phyloP scores from a whole-genome alignment of 1,140 invertebrate species.

The Drosophila suzukii region DNA sequence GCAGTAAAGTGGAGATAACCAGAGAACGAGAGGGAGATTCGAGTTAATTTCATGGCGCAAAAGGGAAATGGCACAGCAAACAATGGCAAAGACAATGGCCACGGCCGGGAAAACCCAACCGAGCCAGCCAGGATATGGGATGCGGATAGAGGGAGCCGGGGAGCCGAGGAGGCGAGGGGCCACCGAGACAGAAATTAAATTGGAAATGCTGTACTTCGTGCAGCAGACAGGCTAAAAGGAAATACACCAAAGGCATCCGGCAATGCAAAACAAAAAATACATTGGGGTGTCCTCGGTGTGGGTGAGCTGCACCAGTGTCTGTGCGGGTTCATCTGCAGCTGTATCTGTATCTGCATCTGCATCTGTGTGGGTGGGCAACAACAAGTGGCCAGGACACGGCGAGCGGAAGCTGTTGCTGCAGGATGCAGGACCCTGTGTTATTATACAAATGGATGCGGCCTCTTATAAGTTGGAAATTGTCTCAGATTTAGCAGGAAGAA shows the following conservation, averaged over 20 bases:
- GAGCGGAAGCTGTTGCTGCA: conserved; percentile 63
- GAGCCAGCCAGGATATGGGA: conserved; percentile 22
- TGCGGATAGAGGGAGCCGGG: neutral
- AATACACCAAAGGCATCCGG: conserved; percentile 72
- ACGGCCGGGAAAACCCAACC: conserved; percentile 51
- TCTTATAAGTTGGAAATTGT: conserved; percentile 77
- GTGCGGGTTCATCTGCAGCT: neutral
- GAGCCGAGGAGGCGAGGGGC: neutral
- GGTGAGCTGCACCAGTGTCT: no score
- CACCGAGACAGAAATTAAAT: conserved; percentile 77
- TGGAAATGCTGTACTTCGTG: conserved; percentile 74
- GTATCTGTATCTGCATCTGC: neutral
- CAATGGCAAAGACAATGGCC: conserved; percentile 77
- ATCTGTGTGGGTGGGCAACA: conserved; percentile 47
- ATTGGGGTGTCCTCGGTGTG: neutral
- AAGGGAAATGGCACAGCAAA: conserved; percentile 77
- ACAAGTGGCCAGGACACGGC: conserved; percentile 71
- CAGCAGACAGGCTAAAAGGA: conserved; percentile 71
- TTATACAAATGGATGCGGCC: conserved; percentile 73
- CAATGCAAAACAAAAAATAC: conserved; percentile 52
- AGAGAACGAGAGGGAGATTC: conserved; percentile 7
- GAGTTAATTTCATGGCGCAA: conserved; percentile 75
- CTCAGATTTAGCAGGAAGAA: conserved; percentile 71
- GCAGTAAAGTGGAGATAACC: neutral
- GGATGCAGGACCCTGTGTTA: conserved; percentile 68